A percentile compares a stretch with the other conserved stretches of the same genome.
These are phyloP conservation scores for Salvelinus fontinalis DNA, from an alignment of 2,113 vertebrate species.

Conservation along the genomic window DNA sequence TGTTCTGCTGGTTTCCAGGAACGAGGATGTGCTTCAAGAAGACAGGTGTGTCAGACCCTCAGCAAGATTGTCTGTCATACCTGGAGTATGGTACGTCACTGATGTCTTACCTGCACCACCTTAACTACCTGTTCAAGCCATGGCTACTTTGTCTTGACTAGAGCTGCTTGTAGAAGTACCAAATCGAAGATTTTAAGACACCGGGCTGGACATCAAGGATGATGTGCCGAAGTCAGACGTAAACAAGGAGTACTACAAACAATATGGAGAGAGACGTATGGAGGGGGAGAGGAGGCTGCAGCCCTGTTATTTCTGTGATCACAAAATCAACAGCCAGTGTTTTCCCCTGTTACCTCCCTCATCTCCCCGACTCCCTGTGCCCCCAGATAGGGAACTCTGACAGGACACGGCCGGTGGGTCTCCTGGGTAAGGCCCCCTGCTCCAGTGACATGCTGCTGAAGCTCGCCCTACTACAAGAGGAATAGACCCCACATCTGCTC, in stretches of 20 bases:
- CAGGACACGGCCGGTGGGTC: constrained; percentile 88
- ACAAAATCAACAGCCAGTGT: too few species aligned
- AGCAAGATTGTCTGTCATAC: constrained; percentile 98
- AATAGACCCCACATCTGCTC: constrained; percentile 98
- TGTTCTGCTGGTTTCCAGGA: constrained; percentile 97
- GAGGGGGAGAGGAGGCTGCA: neutral
- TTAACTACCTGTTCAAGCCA: too few species aligned
- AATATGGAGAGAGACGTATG: constrained; percentile 96
- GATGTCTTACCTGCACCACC: too few species aligned
- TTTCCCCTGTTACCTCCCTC: too few species aligned
- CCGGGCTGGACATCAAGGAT: constrained; percentile 91
- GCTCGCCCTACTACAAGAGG: constrained; percentile 96
- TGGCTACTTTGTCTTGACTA: too few species aligned
- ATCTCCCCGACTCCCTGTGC: constrained; percentile 9
- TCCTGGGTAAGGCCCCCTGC: constrained; percentile 89
- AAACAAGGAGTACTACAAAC: constrained; percentile 98
- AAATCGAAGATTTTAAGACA: constrained; percentile 65
- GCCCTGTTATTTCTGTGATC: too few species aligned
- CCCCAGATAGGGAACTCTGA: constrained; percentile 91
- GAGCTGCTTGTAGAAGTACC: too few species aligned
- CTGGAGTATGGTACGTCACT: constrained; percentile 75
- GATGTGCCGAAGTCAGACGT: constrained; percentile 97
- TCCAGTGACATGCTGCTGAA: constrained; percentile 98
- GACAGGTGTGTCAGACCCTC: constrained; percentile 95
- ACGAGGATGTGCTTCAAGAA: constrained; percentile 99